Conservation (phyloP, 2,888 invertebrate species). For the Apotomis betuletana region DNA sequence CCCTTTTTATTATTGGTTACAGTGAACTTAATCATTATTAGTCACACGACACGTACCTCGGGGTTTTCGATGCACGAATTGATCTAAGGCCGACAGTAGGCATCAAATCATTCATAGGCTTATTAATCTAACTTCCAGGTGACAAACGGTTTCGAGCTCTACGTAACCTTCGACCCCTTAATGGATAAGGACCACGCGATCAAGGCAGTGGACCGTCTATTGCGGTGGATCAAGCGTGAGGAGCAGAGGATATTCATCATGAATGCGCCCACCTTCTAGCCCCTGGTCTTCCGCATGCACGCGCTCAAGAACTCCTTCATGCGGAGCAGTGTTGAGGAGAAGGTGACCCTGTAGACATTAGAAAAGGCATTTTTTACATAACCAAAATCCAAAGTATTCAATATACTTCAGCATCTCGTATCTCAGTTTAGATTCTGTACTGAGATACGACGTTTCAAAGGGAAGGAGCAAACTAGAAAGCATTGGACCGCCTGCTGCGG, state of each 20-base stretch:
- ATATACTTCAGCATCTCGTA: no score
- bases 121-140: constrained; percentile 79
- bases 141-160: constrained; percentile 95
- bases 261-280: constrained; percentile 91
- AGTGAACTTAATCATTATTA: no score
- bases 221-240: constrained; percentile 97
- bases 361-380: neutral
- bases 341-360: constrained; percentile 3
- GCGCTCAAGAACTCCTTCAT: constrained; percentile 62
- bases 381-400: neutral
- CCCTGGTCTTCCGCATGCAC: constrained; percentile 55
- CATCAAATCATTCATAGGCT: no score
- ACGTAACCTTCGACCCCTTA: constrained; percentile 95
- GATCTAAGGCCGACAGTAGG: no score
- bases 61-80: no score
- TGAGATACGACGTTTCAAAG: no score
- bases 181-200: constrained; percentile 94
- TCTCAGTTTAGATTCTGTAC: no score
- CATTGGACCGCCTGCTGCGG: constrained; percentile 89
- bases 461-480: constrained; percentile 91
- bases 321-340: constrained; percentile 58
- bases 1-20: no score
- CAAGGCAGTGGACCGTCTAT: constrained; percentile 92
- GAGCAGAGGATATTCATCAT: constrained; percentile 95
- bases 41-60: no score